phyloP scores from a whole-genome alignment of 1,140 invertebrate genomes.

The Macrobrachium nipponense region DNA sequence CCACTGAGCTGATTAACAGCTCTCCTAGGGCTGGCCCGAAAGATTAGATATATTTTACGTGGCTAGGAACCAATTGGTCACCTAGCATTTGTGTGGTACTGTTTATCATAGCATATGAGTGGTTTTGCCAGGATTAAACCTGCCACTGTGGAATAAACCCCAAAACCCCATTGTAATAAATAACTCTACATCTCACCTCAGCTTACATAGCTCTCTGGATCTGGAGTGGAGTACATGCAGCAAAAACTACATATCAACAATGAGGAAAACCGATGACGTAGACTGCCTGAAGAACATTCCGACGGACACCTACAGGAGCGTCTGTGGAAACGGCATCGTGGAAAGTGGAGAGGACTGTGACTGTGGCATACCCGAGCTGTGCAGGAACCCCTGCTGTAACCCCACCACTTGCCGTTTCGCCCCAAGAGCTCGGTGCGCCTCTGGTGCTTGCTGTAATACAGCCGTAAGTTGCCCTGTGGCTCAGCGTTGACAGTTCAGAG shows the following conservation, averaged over 20 bases:
- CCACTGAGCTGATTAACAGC: no score
- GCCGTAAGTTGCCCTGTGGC: slow-evolving; percentile 1
- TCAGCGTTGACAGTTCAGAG: no score
- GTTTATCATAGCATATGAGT: no score
- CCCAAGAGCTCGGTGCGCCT: slow-evolving; percentile 89
- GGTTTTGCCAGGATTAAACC: no score
- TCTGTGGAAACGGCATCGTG: slow-evolving; percentile 97
- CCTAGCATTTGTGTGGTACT: no score
- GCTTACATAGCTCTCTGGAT: not conserved
- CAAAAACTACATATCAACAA: slow-evolving; percentile 83
- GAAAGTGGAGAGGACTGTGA: slow-evolving; percentile 87
- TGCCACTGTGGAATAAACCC: no score
- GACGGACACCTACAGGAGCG: slow-evolving; percentile 78
- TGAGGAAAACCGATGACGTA: slow-evolving; percentile 95
- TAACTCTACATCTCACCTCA: not conserved
- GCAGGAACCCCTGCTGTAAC: slow-evolving; percentile 91
- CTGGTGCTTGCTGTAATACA: slow-evolving; percentile 73
- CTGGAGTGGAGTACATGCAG: slow-evolving; percentile 91
- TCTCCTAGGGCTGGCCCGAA: no score
- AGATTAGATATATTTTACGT: no score
- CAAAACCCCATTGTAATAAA: not conserved
- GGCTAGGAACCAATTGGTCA: no score
- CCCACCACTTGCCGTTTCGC: slow-evolving; percentile 85
- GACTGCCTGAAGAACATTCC: slow-evolving; percentile 88
- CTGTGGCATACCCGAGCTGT: slow-evolving; percentile 84